Conservation (phyloP, 2,797 vertebrate genomes). For the Galaxias olidus region DNA sequence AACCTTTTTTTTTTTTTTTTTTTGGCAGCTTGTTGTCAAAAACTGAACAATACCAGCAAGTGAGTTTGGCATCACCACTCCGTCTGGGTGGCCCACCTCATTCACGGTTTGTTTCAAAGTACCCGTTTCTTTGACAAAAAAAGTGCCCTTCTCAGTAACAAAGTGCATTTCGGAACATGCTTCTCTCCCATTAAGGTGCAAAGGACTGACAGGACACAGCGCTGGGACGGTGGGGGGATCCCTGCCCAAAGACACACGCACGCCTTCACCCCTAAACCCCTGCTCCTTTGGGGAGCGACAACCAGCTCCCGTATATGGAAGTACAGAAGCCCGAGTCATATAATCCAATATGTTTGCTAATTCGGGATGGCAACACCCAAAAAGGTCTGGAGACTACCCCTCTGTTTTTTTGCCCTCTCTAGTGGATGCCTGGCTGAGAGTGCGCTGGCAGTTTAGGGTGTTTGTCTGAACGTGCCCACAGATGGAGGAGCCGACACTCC, state of each 20-base stretch:
- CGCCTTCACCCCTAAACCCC: constrained; percentile 16
- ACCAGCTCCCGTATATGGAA: too few species aligned
- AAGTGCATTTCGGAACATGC: constrained; percentile 77
- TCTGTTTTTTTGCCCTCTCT: constrained; percentile 37
- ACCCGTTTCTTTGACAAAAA: constrained; percentile 80
- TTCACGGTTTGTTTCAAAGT: constrained; percentile 72
- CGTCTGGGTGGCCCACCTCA: constrained; percentile 53
- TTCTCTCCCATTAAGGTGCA: constrained; percentile 73
- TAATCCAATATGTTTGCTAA: constrained; percentile 30
- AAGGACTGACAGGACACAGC: constrained; percentile 55
- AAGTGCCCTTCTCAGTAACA: constrained; percentile 78
- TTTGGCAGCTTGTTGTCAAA: constrained; percentile 74
- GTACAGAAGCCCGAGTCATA: constrained; percentile 11
- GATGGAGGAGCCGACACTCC: constrained; percentile 31
- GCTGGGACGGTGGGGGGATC: constrained; percentile 39
- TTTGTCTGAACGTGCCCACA: constrained; percentile 69
- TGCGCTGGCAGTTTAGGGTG: constrained; percentile 71
- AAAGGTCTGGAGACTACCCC: not conserved
- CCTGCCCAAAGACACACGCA: constrained; percentile 16
- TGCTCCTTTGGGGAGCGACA: not conserved
- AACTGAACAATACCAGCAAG: constrained; percentile 60
- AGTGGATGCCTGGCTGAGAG: constrained; percentile 57
- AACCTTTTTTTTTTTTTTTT: constrained; percentile 35
- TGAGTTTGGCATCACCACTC: constrained; percentile 42
- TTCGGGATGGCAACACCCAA: constrained; percentile 18